Evolutionary conservation across 2,797 vertebrate genomes (phyloP).

Genomic region (Mormyrops attenuatus): DNA sequence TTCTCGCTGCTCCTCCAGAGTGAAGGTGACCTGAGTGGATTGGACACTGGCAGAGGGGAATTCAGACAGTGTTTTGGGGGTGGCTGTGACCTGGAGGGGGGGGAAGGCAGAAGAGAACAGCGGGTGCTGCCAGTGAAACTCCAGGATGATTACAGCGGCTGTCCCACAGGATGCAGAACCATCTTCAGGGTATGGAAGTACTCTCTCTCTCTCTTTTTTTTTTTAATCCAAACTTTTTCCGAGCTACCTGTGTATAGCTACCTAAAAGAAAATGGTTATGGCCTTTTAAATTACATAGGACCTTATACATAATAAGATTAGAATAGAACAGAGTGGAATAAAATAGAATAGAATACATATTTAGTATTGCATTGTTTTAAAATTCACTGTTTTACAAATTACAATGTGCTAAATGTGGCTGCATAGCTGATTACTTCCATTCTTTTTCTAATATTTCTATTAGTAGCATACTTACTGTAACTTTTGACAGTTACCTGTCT

Average conservation of each 20-base stretch:
- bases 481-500: background rate
- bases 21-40: background rate
- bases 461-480: background rate
- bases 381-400: background rate
- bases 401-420: background rate
- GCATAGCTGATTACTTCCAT: background rate
- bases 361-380: background rate
- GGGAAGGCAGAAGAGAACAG: background rate
- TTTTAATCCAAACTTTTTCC: background rate
- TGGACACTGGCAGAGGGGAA: constrained; percentile 23
- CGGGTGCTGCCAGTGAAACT: background rate
- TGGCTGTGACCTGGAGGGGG: background rate
- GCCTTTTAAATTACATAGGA: background rate
- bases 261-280: background rate
- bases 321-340: background rate
- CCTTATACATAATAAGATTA: background rate
- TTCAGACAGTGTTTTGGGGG: background rate
- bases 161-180: constrained; percentile 15
- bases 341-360: background rate
- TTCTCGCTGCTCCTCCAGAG: background rate
- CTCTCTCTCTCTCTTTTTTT: background rate
- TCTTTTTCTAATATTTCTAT: background rate
- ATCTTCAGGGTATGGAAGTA: constrained; percentile 35
- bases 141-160: constrained; percentile 39
- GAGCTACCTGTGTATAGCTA: background rate